These are phyloP conservation scores for Gymnopithys bicolor DNA, from an alignment of 2,797 vertebrate species.

Conservation along the genomic window DNA sequence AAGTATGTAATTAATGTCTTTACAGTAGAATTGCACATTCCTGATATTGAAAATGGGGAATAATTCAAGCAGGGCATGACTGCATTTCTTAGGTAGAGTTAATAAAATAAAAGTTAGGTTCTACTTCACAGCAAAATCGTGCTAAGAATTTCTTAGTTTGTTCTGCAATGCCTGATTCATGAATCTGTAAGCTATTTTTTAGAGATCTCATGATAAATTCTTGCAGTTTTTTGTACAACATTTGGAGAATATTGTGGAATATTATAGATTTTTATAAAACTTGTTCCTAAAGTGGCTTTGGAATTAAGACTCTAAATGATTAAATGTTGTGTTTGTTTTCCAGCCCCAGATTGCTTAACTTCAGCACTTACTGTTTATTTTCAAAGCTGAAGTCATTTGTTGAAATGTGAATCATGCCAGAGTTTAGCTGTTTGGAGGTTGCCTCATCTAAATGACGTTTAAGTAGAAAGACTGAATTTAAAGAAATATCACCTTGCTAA, in stretches of 20 bases:
- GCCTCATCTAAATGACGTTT: background rate
- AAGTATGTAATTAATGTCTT: background rate
- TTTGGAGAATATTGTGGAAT: background rate
- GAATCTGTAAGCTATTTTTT: background rate
- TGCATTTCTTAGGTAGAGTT: background rate
- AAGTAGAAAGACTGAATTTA: background rate
- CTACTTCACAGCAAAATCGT: background rate
- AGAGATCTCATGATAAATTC: background rate
- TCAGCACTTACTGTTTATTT: constrained; percentile 45
- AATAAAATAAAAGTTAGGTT: background rate
- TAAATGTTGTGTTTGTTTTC: constrained; percentile 26
- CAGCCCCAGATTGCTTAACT: constrained; percentile 32
- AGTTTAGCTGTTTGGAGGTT: background rate
- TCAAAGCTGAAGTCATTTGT: constrained; percentile 58
- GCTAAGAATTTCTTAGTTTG: background rate
- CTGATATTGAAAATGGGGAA: background rate
- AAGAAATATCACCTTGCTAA: background rate
- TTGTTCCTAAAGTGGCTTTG: background rate
- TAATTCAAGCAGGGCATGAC: background rate
- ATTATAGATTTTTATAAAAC: background rate
- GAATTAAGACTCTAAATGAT: background rate
- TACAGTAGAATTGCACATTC: background rate
- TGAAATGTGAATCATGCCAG: constrained; percentile 29
- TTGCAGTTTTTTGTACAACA: background rate
- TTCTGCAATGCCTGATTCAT: background rate